These are phyloP conservation scores for Ophioninae sp. DNA, from an alignment of 2,888 invertebrate genomes.

Conservation along the genomic window DNA sequence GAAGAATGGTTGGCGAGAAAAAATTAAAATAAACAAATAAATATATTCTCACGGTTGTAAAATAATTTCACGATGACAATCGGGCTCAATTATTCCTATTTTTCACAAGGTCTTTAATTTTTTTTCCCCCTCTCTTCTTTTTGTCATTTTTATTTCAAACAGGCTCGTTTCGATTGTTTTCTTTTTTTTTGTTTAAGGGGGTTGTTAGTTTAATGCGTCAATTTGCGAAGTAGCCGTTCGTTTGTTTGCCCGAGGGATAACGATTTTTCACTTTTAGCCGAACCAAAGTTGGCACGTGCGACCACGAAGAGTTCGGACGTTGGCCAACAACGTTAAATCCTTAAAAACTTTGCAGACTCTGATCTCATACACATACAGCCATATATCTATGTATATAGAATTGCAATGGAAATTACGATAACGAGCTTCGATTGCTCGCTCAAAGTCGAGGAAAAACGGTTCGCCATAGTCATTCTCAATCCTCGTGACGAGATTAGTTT, in stretches of 20 bases:
- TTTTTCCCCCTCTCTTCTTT: not conserved
- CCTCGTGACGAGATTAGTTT: slow-evolving; percentile 55
- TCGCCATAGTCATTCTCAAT: slow-evolving; percentile 45
- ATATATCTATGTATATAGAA: not conserved
- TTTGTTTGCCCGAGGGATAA: slow-evolving; percentile 12
- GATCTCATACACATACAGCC: not conserved
- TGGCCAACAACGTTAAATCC: slow-evolving; percentile 52
- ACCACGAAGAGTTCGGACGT: slow-evolving; percentile 17
- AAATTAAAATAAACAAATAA: not conserved
- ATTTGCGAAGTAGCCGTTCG: slow-evolving; percentile 27
- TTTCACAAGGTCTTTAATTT: slow-evolving; percentile 7
- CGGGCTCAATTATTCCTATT: not conserved
- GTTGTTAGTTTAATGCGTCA: slow-evolving; percentile 39
- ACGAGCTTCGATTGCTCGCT: slow-evolving; percentile 50
- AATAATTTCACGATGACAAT: slow-evolving; percentile 21
- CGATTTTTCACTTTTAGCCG: slow-evolving; percentile 18
- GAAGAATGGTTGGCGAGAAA: not conserved
- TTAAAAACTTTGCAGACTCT: slow-evolving; percentile 28
- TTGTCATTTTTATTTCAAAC: too few species aligned
- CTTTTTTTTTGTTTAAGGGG: not conserved
- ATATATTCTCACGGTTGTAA: not conserved
- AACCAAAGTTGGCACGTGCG: slow-evolving; percentile 15
- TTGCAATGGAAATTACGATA: slow-evolving; percentile 59
- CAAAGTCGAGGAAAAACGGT: slow-evolving; percentile 44
- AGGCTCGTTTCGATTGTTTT: not conserved